Conservation (phyloP, 2,797 vertebrate species). For the Myiotriccus ornatus region DNA sequence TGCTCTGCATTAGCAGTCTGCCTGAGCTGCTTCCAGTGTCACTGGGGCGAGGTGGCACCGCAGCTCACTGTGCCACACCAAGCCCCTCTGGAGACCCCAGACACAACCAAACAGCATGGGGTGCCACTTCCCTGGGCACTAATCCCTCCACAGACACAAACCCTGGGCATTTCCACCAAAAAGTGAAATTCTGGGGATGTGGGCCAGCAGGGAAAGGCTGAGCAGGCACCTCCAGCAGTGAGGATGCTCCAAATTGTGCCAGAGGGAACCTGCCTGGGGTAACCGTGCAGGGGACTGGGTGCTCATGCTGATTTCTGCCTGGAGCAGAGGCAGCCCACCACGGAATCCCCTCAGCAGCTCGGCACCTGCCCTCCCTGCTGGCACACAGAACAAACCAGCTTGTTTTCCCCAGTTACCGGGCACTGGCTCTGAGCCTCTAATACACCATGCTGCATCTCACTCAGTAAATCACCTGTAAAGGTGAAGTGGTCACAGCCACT, state of each 20-base stretch:
- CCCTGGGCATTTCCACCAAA: accelerated
- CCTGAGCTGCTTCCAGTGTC: constrained; percentile 59
- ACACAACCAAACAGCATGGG: accelerated
- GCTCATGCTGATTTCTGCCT: not conserved
- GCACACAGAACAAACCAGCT: not conserved
- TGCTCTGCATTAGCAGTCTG: constrained; percentile 70
- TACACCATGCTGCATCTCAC: not conserved
- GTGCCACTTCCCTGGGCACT: not conserved
- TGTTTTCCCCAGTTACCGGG: not conserved
- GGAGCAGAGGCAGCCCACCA: not conserved
- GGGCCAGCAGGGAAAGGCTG: not conserved
- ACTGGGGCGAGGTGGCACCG: not conserved
- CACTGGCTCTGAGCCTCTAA: not conserved
- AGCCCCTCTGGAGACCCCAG: not conserved
- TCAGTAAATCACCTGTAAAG: not conserved
- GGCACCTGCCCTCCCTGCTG: accelerated
- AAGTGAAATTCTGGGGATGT: accelerated
- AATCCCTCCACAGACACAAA: not conserved
- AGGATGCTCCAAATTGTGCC: accelerated
- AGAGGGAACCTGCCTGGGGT: not conserved
- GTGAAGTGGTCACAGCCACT: not conserved
- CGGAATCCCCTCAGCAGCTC: accelerated
- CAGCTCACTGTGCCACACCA: accelerated
- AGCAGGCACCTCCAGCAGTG: not conserved
- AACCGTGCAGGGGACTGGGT: accelerated